phyloP scores from a whole-genome alignment of 2,888 invertebrate genomes.

The Perizoma affinitatum region DNA sequence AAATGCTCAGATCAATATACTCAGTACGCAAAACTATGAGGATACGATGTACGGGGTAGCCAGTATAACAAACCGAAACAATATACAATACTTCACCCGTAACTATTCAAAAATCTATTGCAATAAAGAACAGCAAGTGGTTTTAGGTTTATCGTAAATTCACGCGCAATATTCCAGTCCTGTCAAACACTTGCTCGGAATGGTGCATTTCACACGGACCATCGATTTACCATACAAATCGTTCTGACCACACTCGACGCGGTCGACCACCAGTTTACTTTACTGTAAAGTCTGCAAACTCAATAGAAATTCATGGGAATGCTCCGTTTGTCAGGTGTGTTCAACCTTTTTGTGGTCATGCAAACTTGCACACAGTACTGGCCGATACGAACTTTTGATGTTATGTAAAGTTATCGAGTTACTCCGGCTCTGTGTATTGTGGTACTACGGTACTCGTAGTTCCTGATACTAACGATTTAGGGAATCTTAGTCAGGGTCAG shows the following conservation, averaged over 20 bases:
- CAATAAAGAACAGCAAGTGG: neutral
- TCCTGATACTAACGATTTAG: too few relatives aligned
- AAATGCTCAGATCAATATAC: too few relatives aligned
- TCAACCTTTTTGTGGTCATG: constrained; percentile 41
- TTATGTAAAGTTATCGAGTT: too few relatives aligned
- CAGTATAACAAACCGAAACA: too few relatives aligned
- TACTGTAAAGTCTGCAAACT: constrained; percentile 23
- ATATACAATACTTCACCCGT: too few relatives aligned
- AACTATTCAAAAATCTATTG: neutral
- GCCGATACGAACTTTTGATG: neutral
- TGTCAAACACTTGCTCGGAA: constrained; percentile 24
- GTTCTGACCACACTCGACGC: constrained; percentile 29
- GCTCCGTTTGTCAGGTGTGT: constrained; percentile 8
- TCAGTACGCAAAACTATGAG: too few relatives aligned
- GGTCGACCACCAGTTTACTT: constrained; percentile 30
- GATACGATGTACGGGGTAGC: too few relatives aligned
- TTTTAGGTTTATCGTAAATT: neutral
- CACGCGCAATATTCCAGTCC: constrained; percentile 1
- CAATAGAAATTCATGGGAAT: constrained; percentile 26
- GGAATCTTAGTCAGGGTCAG: too few relatives aligned
- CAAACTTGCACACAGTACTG: constrained; percentile 1
- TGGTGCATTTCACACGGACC: constrained; percentile 29
- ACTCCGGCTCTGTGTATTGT: too few relatives aligned
- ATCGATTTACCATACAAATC: constrained; percentile 38
- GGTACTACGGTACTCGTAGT: too few relatives aligned